Evolutionary conservation across 2,797 vertebrate species (phyloP).

Genomic region (Muscicapa comitata): DNA sequence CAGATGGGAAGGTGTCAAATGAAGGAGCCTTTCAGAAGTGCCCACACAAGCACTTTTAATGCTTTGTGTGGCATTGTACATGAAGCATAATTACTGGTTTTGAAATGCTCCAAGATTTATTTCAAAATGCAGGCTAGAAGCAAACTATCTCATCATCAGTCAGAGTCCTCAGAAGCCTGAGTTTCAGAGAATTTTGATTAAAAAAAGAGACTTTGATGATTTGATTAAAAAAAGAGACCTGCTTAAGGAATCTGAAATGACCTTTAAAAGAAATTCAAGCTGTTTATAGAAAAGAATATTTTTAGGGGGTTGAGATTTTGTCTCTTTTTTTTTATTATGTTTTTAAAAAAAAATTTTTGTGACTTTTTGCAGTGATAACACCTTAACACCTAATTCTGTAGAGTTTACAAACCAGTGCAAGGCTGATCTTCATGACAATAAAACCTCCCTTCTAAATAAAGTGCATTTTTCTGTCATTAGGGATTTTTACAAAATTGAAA

Average conservation of each 20-base stretch:
- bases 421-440: not conserved
- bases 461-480: not conserved
- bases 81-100: not conserved
- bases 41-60: constrained; percentile 16
- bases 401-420: not conserved
- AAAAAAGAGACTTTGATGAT: not conserved
- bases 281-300: not conserved
- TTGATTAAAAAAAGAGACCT: not conserved
- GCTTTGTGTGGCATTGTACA: not conserved
- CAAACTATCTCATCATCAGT: not conserved
- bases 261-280: not conserved
- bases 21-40: constrained; percentile 3
- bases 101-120: not conserved
- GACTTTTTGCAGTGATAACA: not conserved
- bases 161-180: not conserved
- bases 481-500: not conserved
- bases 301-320: not conserved
- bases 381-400: not conserved
- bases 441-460: not conserved
- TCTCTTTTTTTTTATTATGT: too few relatives aligned
- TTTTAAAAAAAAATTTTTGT: not conserved
- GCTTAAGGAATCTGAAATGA: not conserved
- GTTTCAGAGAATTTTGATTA: not conserved
- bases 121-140: not conserved
- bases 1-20: not conserved